These are phyloP conservation scores for Rhagologus leucostigma DNA, from an alignment of 2,113 vertebrate species.

Conservation along the genomic window DNA sequence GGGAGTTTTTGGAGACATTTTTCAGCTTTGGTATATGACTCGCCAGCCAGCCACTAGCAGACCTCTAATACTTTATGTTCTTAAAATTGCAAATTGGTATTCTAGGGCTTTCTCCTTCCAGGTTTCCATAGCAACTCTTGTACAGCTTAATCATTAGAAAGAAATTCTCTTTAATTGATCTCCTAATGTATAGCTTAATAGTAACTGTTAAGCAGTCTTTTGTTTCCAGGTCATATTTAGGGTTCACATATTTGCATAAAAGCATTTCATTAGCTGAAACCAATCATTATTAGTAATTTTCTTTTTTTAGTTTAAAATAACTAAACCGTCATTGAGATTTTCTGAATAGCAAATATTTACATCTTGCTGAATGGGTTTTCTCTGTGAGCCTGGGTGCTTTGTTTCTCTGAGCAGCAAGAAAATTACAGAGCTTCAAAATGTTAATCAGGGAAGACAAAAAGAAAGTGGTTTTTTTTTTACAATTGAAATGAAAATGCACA, in stretches of 20 bases:
- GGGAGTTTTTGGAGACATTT: not conserved
- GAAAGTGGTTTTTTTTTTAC: constrained; percentile 74
- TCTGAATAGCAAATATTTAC: constrained; percentile 95
- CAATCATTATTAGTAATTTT: constrained; percentile 97
- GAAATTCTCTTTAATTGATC: constrained; percentile 99
- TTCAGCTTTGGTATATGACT: not conserved
- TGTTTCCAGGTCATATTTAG: constrained; percentile 99
- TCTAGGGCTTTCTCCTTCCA: constrained; percentile 41
- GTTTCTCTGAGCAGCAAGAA: constrained; percentile 79
- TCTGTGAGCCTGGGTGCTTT: constrained; percentile 77
- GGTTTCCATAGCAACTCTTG: constrained; percentile 61
- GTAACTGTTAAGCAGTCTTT: constrained; percentile 94
- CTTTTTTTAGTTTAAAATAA: constrained; percentile 91
- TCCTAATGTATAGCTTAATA: constrained; percentile 98
- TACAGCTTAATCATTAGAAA: constrained; percentile 81
- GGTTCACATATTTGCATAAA: constrained; percentile 97
- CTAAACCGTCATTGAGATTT: constrained; percentile 87
- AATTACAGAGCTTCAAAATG: constrained; percentile 83
- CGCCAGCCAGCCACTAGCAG: not conserved
- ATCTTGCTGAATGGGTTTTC: constrained; percentile 89
- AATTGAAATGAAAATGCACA: constrained; percentile 78
- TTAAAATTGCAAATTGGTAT: constrained; percentile 63
- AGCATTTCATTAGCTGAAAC: constrained; percentile 94
- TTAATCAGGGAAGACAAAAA: constrained; percentile 82
- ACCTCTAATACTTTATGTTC: constrained; percentile 23